A percentile compares a stretch with the other conserved stretches of the same genome.
phyloP scores from a whole-genome alignment of 2,888 invertebrate genomes.

The Sphaeridia pumilis region DNA sequence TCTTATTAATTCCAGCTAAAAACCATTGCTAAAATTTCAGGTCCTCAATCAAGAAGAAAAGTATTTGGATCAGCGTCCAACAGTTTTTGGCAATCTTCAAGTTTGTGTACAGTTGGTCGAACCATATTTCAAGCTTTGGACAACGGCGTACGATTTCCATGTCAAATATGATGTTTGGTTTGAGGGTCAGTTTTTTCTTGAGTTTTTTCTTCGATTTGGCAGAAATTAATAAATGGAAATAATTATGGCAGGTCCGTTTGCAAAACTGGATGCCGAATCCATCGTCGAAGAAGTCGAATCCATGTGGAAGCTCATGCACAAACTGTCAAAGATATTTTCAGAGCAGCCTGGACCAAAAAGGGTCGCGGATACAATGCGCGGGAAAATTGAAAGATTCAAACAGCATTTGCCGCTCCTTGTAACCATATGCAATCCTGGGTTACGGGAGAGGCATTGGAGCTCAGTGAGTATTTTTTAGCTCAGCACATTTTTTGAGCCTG shows the following conservation, averaged over 20 bases:
- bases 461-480: slow-evolving; percentile 37
- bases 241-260: slow-evolving; percentile 58
- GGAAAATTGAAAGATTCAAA: slow-evolving; percentile 85
- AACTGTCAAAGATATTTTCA: slow-evolving; percentile 64
- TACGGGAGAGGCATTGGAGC: slow-evolving; percentile 87
- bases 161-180: slow-evolving; percentile 69
- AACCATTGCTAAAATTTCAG: background rate
- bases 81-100: slow-evolving; percentile 58
- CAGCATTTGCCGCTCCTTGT: slow-evolving; percentile 74
- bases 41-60: slow-evolving; percentile 69
- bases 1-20: background rate
- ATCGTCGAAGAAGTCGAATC: slow-evolving; percentile 72
- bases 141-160: slow-evolving; percentile 63
- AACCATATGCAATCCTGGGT: slow-evolving; percentile 77
- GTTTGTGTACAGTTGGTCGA: slow-evolving; percentile 61
- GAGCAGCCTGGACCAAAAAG: slow-evolving; percentile 77
- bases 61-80: slow-evolving; percentile 65
- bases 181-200: slow-evolving; percentile 39
- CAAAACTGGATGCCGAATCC: slow-evolving; percentile 65
- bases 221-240: background rate
- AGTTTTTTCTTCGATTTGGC: background rate
- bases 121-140: slow-evolving; percentile 75
- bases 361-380: slow-evolving; percentile 70
- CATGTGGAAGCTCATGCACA: slow-evolving; percentile 73
- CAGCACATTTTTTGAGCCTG: background rate